phyloP scores from a whole-genome alignment of 1,140 invertebrate genomes.

The Pseudomyrmex pallidus region DNA sequence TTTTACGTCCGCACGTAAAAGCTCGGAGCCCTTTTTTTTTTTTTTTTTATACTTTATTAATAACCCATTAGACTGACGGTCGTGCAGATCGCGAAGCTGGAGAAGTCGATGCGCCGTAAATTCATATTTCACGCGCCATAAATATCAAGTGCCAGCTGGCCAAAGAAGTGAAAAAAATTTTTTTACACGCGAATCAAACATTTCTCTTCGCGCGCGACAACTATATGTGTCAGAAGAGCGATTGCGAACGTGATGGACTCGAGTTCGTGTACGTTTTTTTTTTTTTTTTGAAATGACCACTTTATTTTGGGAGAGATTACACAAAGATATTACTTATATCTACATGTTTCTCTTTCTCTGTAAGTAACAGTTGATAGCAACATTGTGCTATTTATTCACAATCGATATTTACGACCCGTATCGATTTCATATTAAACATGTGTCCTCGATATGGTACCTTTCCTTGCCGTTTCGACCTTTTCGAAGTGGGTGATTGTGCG shows the following conservation, averaged over 20 bases:
- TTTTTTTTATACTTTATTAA: conserved; percentile 40
- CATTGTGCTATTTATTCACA: conserved; percentile 10
- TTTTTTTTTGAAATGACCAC: neutral
- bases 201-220: neutral
- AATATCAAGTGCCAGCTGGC: neutral
- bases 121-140: conserved; percentile 13
- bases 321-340: neutral
- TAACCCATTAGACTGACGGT: conserved; percentile 16
- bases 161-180: neutral
- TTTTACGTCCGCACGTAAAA: conserved; percentile 32
- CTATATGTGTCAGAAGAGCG: neutral
- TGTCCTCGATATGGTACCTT: conserved; percentile 10
- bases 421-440: conserved; percentile 33
- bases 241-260: no score
- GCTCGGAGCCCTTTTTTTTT: neutral
- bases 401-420: conserved; percentile 17
- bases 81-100: conserved; percentile 17
- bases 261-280: no score
- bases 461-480: conserved; percentile 4
- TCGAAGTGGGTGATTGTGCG: conserved; percentile 17
- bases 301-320: neutral
- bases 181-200: neutral
- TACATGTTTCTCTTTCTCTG: neutral
- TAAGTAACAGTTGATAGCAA: neutral
- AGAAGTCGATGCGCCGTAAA: neutral